Evolutionary conservation across 1,140 invertebrate genomes (phyloP).

Genomic region (Zaprionus capensis): DNA sequence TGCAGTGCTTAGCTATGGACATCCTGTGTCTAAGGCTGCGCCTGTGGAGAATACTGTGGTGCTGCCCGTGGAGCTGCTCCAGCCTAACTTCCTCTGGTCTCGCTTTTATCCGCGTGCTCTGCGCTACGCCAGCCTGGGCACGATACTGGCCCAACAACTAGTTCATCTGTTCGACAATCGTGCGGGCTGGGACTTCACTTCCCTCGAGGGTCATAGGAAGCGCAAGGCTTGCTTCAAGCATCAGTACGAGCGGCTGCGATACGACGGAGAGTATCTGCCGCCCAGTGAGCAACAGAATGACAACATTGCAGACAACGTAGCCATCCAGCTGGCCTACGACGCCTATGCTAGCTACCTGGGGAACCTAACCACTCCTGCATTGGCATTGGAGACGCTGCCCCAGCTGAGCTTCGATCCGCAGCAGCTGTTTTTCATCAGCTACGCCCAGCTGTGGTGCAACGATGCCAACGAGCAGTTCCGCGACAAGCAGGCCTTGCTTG

Average conservation of each 20-base stretch:
- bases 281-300: constrained; percentile 88
- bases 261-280: constrained; percentile 85
- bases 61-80: constrained; percentile 63
- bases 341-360: constrained; percentile 84
- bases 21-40: constrained; percentile 7
- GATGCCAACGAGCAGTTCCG: constrained; percentile 62
- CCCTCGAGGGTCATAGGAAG: constrained; percentile 52
- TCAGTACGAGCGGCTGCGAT: constrained; percentile 66
- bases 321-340: constrained; percentile 87
- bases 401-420: constrained; percentile 85
- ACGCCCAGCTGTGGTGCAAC: constrained; percentile 86
- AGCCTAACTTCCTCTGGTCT: constrained; percentile 78
- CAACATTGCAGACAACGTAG: constrained; percentile 89
- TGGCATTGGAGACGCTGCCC: constrained; percentile 84
- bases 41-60: constrained; percentile 49
- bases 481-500: constrained; percentile 75
- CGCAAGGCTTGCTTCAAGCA: constrained; percentile 65
- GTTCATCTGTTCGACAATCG: constrained; percentile 87
- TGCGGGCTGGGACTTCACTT: constrained; percentile 59
- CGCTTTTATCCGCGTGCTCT: constrained; percentile 70
- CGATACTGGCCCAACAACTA: constrained; percentile 87
- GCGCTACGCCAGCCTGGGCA: constrained; percentile 86
- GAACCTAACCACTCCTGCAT: constrained; percentile 18
- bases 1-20: constrained; percentile 25
- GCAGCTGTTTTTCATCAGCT: constrained; percentile 91